A percentile compares a stretch with the other conserved stretches of the same genome.
phyloP scores from a whole-genome alignment of 2,888 invertebrate species.

The Laspeyria flexula region DNA sequence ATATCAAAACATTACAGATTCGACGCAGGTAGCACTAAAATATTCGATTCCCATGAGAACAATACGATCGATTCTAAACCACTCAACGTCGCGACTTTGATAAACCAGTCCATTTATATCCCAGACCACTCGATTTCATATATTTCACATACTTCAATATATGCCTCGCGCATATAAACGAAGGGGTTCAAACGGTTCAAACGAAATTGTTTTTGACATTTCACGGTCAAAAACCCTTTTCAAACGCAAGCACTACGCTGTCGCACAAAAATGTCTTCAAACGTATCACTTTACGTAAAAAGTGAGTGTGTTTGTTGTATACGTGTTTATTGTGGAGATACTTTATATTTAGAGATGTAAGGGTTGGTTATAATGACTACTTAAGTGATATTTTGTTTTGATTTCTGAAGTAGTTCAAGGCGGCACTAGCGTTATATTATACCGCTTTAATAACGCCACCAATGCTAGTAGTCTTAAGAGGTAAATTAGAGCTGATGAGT shows the following conservation, averaged over 20 bases:
- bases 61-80: not conserved
- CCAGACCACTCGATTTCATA: conserved; percentile 1
- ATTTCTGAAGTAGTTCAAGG: too few relatives aligned
- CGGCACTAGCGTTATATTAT: too few relatives aligned
- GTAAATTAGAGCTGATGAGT: too few relatives aligned
- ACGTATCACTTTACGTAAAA: conserved; percentile 10
- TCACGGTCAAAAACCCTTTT: conserved; percentile 27
- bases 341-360: not conserved
- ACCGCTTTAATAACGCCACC: too few relatives aligned
- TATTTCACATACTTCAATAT: conserved; percentile 12
- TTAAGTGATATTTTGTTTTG: too few relatives aligned
- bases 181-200: conserved; percentile 20
- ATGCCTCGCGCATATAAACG: conserved; percentile 11
- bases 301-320: not conserved
- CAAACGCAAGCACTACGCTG: conserved; percentile 16
- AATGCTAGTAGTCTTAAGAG: too few relatives aligned
- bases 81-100: not conserved
- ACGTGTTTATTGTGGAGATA: not conserved
- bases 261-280: conserved; percentile 17
- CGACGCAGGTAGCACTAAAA: too few relatives aligned
- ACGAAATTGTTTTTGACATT: conserved; percentile 26
- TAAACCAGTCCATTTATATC: conserved; percentile 2
- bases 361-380: too few relatives aligned
- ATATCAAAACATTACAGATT: too few relatives aligned
- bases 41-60: not conserved